Evolutionary conservation across 2,113 vertebrate genomes (phyloP).

Genomic region (Okapia johnstoni): DNA sequence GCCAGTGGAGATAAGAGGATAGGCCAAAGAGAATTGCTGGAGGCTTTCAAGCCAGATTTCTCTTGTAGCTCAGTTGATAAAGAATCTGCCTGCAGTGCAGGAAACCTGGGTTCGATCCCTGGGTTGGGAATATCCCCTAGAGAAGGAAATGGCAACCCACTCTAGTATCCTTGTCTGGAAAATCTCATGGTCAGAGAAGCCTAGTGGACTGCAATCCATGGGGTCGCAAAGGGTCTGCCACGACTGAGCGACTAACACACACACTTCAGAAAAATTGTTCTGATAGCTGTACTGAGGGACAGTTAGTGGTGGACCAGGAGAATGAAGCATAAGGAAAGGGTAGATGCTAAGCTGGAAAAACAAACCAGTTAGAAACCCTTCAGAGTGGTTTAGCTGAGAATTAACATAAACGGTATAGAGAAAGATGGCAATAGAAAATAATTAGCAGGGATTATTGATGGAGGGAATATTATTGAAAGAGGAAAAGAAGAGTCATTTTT

Average conservation of each 20-base stretch:
- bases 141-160: neutral
- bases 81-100: neutral
- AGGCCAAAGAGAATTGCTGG: neutral
- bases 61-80: neutral
- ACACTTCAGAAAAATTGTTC: neutral
- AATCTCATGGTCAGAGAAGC: neutral
- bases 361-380: neutral
- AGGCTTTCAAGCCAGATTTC: neutral
- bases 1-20: neutral
- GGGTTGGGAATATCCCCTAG: neutral
- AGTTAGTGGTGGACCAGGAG: neutral
- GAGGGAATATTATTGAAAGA: neutral
- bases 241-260: neutral
- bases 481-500: neutral
- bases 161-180: neutral
- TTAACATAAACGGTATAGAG: neutral
- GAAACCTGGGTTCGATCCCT: neutral
- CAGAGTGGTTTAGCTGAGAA: neutral
- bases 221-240: neutral
- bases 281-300: neutral
- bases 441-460: neutral
- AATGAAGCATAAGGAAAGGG: neutral
- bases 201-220: neutral
- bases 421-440: neutral
- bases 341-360: neutral